A percentile compares a stretch with the other conserved stretches of the same genome.
phyloP scores from a whole-genome alignment of 2,113 vertebrate genomes.

The Lonchura striata region DNA sequence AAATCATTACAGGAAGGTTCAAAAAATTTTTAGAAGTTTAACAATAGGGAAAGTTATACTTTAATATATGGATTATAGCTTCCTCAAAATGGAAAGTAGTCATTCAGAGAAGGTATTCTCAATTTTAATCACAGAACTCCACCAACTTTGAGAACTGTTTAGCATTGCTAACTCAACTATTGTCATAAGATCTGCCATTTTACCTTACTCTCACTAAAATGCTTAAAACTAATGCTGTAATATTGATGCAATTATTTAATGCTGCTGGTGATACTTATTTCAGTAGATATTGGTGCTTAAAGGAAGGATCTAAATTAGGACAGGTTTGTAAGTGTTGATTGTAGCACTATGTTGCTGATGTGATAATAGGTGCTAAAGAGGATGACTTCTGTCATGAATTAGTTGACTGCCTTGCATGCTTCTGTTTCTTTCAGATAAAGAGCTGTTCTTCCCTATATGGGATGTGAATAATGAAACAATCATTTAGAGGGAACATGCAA shows the following conservation, averaged over 20 bases:
- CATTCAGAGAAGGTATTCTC: not conserved
- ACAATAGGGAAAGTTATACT: not conserved
- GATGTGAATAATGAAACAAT: not conserved
- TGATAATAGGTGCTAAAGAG: not conserved
- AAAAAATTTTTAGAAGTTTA: not conserved
- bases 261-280: not conserved
- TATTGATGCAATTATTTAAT: not conserved
- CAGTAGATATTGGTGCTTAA: not conserved
- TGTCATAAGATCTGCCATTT: not conserved
- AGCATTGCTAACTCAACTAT: not conserved
- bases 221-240: not conserved
- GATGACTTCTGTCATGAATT: not conserved
- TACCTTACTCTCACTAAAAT: not conserved
- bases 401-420: not conserved
- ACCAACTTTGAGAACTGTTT: not conserved
- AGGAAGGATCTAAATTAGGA: not conserved
- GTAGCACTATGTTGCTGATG: not conserved
- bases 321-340: not conserved
- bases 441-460: not conserved
- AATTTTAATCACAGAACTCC: not conserved
- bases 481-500: not conserved
- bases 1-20: not conserved
- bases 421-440: not conserved
- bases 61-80: not conserved
- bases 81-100: not conserved